These are phyloP conservation scores for Neotoxoptera formosana DNA, from an alignment of 1,140 invertebrate species.

Conservation along the genomic window DNA sequence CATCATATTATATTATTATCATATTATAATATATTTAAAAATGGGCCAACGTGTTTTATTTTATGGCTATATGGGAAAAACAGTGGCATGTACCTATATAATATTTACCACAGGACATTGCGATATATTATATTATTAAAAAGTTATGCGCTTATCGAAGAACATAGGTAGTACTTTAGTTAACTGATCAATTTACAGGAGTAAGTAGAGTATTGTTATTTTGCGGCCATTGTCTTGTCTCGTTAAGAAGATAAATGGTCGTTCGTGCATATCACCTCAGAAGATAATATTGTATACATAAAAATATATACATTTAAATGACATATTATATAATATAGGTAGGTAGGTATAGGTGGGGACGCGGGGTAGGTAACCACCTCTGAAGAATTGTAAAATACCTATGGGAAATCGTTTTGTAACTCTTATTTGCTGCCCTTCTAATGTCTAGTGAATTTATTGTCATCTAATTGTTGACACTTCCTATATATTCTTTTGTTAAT, in stretches of 20 bases:
- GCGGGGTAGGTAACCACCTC: neutral
- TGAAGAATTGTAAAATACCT: neutral
- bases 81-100: neutral
- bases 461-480: conserved; percentile 17
- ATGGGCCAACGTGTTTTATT: neutral
- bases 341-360: too few relatives aligned
- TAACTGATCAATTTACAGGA: neutral
- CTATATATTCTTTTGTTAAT: neutral
- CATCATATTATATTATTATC: too few relatives aligned
- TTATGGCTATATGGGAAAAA: neutral
- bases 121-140: neutral
- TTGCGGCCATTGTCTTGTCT: neutral
- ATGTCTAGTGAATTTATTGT: neutral
- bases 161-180: neutral
- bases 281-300: neutral
- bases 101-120: neutral
- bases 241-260: neutral
- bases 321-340: neutral
- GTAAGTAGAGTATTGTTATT: neutral
- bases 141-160: neutral
- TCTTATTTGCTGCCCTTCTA: conserved; percentile 25
- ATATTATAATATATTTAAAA: neutral
- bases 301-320: neutral
- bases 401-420: neutral
- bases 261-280: neutral